Percentiles rank a stretch among this genome's conserved stretches.
Evolutionary conservation across 2,113 vertebrate species (phyloP).

Genomic region (Neotoma lepida): DNA sequence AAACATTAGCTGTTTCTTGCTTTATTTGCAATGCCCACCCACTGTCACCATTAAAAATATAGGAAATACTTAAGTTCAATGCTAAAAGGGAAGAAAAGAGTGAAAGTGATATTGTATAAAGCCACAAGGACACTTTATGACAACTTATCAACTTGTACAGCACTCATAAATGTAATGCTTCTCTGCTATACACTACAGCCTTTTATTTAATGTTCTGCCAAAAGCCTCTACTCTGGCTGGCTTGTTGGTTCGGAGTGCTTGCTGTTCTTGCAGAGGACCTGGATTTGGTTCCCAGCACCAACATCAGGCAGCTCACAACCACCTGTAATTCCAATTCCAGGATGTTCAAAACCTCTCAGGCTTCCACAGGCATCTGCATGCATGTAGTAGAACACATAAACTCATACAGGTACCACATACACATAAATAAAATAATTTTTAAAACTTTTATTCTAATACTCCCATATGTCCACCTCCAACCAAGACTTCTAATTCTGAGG

Average conservation of each 20-base stretch:
- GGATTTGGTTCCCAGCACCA: not conserved
- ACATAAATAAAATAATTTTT: not conserved
- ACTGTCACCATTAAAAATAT: not conserved
- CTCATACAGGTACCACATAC: not conserved
- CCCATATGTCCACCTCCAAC: not conserved
- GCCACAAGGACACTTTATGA: conserved; percentile 4
- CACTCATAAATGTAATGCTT: not conserved
- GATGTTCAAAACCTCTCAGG: not conserved
- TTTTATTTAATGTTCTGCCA: conserved; percentile 6
- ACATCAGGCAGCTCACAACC: not conserved
- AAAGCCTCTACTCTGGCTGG: conserved; percentile 37
- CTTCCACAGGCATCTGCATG: not conserved
- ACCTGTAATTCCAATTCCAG: not conserved
- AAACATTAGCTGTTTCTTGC: conserved; percentile 2
- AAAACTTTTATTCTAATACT: not conserved
- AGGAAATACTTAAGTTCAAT: conserved; percentile 25
- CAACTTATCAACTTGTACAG: conserved; percentile 26
- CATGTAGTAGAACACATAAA: not conserved
- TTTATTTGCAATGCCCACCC: not conserved
- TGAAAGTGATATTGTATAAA: conserved; percentile 33
- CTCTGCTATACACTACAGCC: not conserved
- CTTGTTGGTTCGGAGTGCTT: not conserved
- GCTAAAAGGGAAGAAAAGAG: conserved; percentile 56
- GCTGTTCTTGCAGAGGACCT: not conserved
- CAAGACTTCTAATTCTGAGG: conserved; percentile 18